phyloP scores from a whole-genome alignment of 2,888 invertebrate species.

The Hydraecia micacea region DNA sequence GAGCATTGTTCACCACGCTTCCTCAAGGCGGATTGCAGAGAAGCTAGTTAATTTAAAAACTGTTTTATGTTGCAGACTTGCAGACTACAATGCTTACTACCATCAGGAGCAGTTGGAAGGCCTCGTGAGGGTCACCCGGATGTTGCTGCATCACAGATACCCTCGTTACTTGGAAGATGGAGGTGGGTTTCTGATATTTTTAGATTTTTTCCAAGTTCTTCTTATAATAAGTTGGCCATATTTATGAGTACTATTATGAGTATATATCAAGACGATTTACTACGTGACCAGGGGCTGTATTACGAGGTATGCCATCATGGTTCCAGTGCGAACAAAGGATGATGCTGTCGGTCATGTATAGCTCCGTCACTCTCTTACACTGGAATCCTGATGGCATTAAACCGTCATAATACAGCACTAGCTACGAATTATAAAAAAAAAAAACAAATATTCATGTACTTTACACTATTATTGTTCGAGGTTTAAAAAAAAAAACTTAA shows the following conservation, averaged over 20 bases:
- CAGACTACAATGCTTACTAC: conserved; percentile 95
- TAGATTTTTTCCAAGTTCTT: neutral
- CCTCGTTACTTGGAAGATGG: conserved; percentile 95
- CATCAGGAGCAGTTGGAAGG: conserved; percentile 97
- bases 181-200: conserved; percentile 80
- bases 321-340: too few relatives aligned
- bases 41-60: neutral
- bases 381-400: neutral
- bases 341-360: neutral
- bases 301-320: too few relatives aligned
- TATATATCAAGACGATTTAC: neutral
- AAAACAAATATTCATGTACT: too few relatives aligned
- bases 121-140: conserved; percentile 94
- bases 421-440: neutral
- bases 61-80: conserved; percentile 90
- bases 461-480: neutral
- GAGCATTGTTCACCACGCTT: neutral
- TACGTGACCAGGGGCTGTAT: neutral
- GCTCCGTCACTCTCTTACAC: neutral
- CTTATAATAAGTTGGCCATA: neutral
- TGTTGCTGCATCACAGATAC: conserved; percentile 95
- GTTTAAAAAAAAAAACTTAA: neutral
- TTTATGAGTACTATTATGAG: neutral
- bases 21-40: neutral
- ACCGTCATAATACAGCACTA: neutral